Base-by-base conservation (phyloP, 2,888 invertebrate species). In the Drosophila infuscata region DNA sequence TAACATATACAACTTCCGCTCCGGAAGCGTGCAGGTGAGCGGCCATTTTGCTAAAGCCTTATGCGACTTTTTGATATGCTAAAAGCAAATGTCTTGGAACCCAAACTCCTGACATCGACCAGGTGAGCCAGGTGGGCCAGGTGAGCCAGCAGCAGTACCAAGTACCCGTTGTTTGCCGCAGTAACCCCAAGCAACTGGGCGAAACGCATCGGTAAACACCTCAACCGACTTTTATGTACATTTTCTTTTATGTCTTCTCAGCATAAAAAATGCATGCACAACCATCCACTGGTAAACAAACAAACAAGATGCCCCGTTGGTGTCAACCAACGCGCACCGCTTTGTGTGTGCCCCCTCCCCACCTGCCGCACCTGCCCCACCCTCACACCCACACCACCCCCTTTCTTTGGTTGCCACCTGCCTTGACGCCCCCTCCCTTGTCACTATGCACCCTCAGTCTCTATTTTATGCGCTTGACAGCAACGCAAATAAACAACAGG, bases 191-290 rank as follows among this genome's bases (percentile, higher is more conserved):
- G 78, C 79, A 84, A 70, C 73, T 75, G 73, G 70, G 82, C 84
- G 74, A 69, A 86, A 83, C 70, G 84, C 87, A 82, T 85, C 87
- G 75, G 87, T 81, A 86, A 85, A 85, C 87, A 85, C 84, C 81
- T 82, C 81, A 70, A 76, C 72, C 86, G 86, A 82, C 86, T 82
- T 85, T 85, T 86, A 84, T 84, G 83, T 84, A 80, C 79, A 76
- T 83, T 82, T 83, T 78, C 79, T 81, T 85, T 85, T 83, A 84
- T 85, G 84, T 84, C 76, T 83, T 85, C 83, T 84, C 84, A 84
- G 84, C 83, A 81, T 84, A 85, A 83, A 83, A 84, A 84, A 85
- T 85, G 84, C 86, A 84, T 80, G 69, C 83, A 79, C 79, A 81
- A 78, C 82, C 85, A 81, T 70, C 83, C 65, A 59, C 61, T 67